phyloP scores from a whole-genome alignment of 1,140 invertebrate genomes.

The Diabrotica undecimpunctata region DNA sequence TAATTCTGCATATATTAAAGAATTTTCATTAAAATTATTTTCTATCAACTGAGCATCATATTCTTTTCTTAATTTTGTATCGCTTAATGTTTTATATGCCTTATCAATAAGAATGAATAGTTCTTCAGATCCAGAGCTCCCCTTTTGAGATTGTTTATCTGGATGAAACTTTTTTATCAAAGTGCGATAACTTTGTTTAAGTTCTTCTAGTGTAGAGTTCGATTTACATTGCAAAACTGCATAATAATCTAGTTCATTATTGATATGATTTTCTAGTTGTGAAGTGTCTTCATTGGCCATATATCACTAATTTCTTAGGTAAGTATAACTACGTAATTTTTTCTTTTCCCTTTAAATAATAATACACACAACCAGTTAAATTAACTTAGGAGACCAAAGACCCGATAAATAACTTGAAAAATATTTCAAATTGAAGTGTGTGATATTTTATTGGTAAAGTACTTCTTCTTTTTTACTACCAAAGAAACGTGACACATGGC shows the following conservation, averaged over 20 bases:
- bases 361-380: too few species aligned
- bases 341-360: too few species aligned
- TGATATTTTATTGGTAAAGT: too few species aligned
- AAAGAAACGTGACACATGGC: too few species aligned
- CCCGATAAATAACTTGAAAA: too few species aligned
- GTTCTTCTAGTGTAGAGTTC: constrained; percentile 54
- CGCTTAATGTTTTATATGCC: constrained; percentile 61
- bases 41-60: constrained; percentile 57
- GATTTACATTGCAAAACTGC: constrained; percentile 55
- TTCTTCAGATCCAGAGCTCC: constrained; percentile 32
- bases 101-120: constrained; percentile 56
- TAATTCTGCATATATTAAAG: constrained; percentile 57
- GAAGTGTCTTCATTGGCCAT: too few species aligned
- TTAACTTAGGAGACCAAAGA: too few species aligned
- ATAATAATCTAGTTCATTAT: constrained; percentile 52
- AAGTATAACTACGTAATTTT: too few species aligned
- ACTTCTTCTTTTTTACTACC: too few species aligned
- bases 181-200: constrained; percentile 61
- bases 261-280: background rate
- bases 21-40: constrained; percentile 51
- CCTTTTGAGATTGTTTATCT: constrained; percentile 52
- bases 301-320: too few species aligned
- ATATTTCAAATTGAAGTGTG: too few species aligned
- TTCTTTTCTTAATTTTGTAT: constrained; percentile 52
- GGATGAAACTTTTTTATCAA: constrained; percentile 59